Evolutionary conservation across 2,888 invertebrate species (phyloP), one percentile per base, ranked within the genome.

Genomic region (Beris morrisii): DNA sequence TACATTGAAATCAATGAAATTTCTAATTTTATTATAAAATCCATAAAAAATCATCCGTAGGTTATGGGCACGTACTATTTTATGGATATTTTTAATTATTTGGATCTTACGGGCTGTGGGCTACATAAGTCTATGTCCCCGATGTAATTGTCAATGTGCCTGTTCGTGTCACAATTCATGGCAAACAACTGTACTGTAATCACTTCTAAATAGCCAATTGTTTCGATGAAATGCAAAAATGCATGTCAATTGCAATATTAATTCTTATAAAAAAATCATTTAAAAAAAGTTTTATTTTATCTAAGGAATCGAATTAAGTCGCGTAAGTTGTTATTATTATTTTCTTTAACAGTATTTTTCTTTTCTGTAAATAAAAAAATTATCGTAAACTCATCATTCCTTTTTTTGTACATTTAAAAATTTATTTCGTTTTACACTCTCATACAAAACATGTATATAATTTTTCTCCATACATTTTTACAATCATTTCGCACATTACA

Each of bases 1-100:
- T 22, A 38, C 38, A 38, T 38, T 38, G 2, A 38, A 38, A 38
- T 22, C 22, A 22, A 38, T 38, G 1, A 1, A 38, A 38, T 22
- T 22, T 22, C 22, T 22, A 22, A 22, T 22, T 22, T 3, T 38
- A 38, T 22, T 38, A 38, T 38, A 38, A 12, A 12, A 30, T 54
- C 43, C 12, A 31, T 13, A 32, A 57, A 55, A 57, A 38, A 50
- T 63, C 65, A 57, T 48, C 66, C 69, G 15, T 71, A 74, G 74
- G 72, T 74, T 73, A 69, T 74, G 72, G 74, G 69, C 69, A 71
- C 73, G 72, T 70, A 69, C 65, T 69, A 67, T 74, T 63, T 68
- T 74, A 63, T 72, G 73, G 73, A 73, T 71, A 64, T 69, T 73
- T 55, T 70, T 72, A 64, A 65, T 72, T 64, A 67, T 74, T 68